A percentile compares a stretch with the other conserved stretches of the same genome.
These are phyloP conservation scores for Caenorhabditis sp. DNA, from an alignment of 2,888 invertebrate species.

Conservation along the genomic window DNA sequence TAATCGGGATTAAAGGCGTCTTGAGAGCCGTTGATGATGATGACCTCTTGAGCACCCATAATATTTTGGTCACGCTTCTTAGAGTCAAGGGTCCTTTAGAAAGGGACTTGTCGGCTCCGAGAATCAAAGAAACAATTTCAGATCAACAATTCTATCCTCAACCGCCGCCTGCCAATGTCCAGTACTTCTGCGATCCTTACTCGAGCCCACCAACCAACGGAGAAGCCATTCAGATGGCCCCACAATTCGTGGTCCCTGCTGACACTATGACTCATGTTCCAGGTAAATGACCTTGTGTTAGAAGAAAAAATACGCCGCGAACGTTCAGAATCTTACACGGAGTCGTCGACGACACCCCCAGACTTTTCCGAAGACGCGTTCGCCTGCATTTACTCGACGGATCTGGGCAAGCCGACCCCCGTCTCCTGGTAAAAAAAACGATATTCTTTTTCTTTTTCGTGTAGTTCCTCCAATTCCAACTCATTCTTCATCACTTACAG, in stretches of 20 bases:
- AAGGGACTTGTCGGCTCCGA: not conserved
- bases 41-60: slow-evolving; percentile 51
- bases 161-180: slow-evolving; percentile 42
- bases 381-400: slow-evolving; percentile 53
- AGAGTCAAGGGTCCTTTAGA: not conserved
- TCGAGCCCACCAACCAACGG: slow-evolving; percentile 29
- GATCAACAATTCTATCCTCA: slow-evolving; percentile 41
- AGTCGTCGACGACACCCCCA: slow-evolving; percentile 43
- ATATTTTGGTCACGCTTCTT: slow-evolving; percentile 34
- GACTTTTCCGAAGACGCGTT: slow-evolving; percentile 49
- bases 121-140: slow-evolving; percentile 12
- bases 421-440: slow-evolving; percentile 50
- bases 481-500: not conserved
- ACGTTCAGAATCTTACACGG: slow-evolving; percentile 26
- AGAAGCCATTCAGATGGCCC: slow-evolving; percentile 11
- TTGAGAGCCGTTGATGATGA: slow-evolving; percentile 11
- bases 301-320: too few species aligned
- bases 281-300: too few species aligned
- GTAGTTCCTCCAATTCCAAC: slow-evolving; percentile 6
- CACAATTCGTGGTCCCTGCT: slow-evolving; percentile 37
- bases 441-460: slow-evolving; percentile 12
- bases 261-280: slow-evolving; percentile 27
- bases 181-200: slow-evolving; percentile 65
- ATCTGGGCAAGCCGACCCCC: slow-evolving; percentile 49
- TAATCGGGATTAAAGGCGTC: slow-evolving; percentile 30